Conservation (phyloP, 1,140 invertebrate species). For the Ruditapes philippinarum region DNA sequence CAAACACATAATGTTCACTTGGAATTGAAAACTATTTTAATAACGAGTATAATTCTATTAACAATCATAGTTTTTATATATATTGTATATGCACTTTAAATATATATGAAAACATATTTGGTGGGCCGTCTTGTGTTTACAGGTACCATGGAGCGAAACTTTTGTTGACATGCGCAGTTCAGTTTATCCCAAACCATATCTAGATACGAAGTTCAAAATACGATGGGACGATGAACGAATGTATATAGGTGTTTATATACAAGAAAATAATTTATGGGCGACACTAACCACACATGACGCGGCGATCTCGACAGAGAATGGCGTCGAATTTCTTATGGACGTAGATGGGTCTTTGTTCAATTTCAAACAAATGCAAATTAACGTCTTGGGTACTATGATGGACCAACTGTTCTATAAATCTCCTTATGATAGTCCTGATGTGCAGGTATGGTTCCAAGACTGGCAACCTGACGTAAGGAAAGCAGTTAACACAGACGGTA, state of each 20-base stretch:
- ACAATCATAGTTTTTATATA: no score
- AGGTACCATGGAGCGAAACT: constrained; percentile 69
- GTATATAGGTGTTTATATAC: constrained; percentile 72
- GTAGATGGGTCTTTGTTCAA: constrained; percentile 58
- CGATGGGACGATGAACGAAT: constrained; percentile 75
- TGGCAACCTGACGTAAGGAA: constrained; percentile 38
- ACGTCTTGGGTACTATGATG: constrained; percentile 58
- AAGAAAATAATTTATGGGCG: constrained; percentile 75
- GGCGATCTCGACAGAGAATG: constrained; percentile 34
- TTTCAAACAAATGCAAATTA: constrained; percentile 63
- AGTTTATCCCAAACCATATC: constrained; percentile 65
- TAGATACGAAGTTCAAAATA: constrained; percentile 74
- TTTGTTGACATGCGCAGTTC: constrained; percentile 72
- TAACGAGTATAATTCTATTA: no score
- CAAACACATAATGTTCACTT: no score
- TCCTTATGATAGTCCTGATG: constrained; percentile 2
- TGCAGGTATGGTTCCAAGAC: not conserved
- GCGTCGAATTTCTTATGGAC: constrained; percentile 58
- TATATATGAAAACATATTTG: no score
- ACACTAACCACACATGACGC: constrained; percentile 37
- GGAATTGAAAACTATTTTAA: no score
- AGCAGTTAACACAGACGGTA: constrained; percentile 32
- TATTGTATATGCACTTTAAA: no score
- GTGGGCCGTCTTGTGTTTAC: no score
- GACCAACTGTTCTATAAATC: constrained; percentile 50